Base-by-base conservation (phyloP, 2,888 invertebrate genomes). In the Lampropteryx suffumata region DNA sequence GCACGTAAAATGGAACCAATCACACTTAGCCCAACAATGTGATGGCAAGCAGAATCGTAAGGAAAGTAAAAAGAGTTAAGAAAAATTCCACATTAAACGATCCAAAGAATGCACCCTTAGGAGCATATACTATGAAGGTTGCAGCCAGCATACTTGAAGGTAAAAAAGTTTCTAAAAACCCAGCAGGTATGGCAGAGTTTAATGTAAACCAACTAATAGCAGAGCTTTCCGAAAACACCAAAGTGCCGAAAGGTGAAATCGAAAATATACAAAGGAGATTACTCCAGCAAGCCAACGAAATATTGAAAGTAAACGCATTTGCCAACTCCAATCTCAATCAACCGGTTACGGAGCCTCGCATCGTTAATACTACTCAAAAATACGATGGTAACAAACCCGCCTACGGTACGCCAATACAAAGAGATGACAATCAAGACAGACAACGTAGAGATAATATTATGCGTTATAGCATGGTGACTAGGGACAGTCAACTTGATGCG, bases 41-140 rank as follows among this genome's bases (percentile, higher is more conserved):
- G 80, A 94, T 94, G 94, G 94, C 91, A 69, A 89, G 91, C 73
- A 92, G 92, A 72, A 94, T 94, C 63, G 94, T 94, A 68, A 92
- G 94, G 69, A 94, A 93, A 91, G 92, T 94, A 64, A 94, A 94
- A 84, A 92, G 94, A 73, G 92, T 92, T 71, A 93, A 93, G 85
- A 85, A 82, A 64, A 85, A 85, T 62, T 64, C 62, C 52, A 67
- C 62, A 41, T 63, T 62, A 27, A 69, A 68, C 27, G 48, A 30
- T n/a, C 34, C 36, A 3, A 53, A 48, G 35, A 53, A 53, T 44
- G 48, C 40, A 36, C 28, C n/a, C 28, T 33, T 14, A 35, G 40
- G 11, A 37, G 12, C 37, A 12, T 27, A 36, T 29, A 48, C 41
- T 43, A 88, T 88, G 87, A 87, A 84, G 77, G 73, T 87, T 51